Percentiles rank a stretch among this genome's conserved stretches.
phyloP scores from a whole-genome alignment of 2,113 vertebrate species.

The Pangasianodon gigas region DNA sequence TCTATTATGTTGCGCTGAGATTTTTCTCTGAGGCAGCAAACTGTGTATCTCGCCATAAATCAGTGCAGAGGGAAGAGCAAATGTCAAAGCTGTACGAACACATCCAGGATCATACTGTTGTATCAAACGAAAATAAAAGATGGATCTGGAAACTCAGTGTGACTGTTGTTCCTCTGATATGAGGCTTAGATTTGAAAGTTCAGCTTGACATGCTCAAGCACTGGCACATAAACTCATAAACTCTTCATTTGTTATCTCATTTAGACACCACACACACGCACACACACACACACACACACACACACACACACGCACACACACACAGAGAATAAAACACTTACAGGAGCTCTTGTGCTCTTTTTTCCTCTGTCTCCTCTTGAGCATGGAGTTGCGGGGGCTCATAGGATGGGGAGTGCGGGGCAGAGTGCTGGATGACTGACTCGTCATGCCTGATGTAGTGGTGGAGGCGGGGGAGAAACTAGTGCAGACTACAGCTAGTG shows the following conservation, averaged over 20 bases:
- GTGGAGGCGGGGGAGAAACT: constrained; percentile 88
- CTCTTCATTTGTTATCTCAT: not conserved
- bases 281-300: not conserved
- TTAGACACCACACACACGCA: not conserved
- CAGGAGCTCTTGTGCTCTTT: constrained; percentile 92
- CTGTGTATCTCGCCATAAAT: not conserved
- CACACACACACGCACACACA: not conserved
- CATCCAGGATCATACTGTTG: not conserved
- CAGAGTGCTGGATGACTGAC: constrained; percentile 87
- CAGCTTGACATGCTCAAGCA: not conserved
- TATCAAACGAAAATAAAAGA: not conserved
- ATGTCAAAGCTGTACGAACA: not conserved
- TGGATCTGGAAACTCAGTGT: not conserved
- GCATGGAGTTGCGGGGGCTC: constrained; percentile 89
- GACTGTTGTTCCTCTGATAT: not conserved
- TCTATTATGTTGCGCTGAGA: not conserved
- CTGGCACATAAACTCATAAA: not conserved
- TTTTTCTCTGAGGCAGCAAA: not conserved
- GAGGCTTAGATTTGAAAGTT: not conserved
- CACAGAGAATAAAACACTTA: constrained; percentile 64
- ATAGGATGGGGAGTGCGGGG: constrained; percentile 84
- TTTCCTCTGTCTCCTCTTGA: constrained; percentile 86
- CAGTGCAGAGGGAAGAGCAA: not conserved
- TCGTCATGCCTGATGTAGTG: constrained; percentile 81
- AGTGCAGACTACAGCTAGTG: constrained; percentile 85